These are phyloP conservation scores for Polyommatus icarus DNA, from an alignment of 2,888 invertebrate species.

Conservation along the genomic window DNA sequence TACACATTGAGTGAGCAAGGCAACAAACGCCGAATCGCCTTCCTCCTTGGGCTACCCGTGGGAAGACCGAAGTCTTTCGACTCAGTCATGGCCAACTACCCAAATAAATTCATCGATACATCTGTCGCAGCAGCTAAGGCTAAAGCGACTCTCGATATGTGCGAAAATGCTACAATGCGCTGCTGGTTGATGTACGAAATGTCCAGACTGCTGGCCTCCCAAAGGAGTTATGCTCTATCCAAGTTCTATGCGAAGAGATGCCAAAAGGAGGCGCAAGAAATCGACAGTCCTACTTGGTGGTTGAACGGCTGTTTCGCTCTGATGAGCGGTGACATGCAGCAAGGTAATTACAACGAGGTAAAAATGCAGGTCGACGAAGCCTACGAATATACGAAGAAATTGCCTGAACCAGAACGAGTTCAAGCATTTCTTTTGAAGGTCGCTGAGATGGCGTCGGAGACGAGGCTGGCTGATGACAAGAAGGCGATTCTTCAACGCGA, in stretches of 20 bases:
- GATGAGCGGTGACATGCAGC: conserved; percentile 75
- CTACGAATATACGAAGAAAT: conserved; percentile 64
- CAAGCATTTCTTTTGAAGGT: conserved; percentile 68
- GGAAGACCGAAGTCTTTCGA: conserved; percentile 70
- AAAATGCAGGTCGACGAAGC: conserved; percentile 70
- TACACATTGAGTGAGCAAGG: conserved; percentile 71
- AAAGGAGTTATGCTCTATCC: conserved; percentile 71
- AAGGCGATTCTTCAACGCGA: conserved; percentile 65
- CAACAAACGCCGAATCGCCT: conserved; percentile 70
- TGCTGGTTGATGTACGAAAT: conserved; percentile 75
- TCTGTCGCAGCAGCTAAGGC: conserved; percentile 65
- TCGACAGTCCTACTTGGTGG: conserved; percentile 68
- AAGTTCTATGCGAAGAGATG: conserved; percentile 73
- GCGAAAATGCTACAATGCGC: conserved; percentile 71
- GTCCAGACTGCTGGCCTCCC: conserved; percentile 62
- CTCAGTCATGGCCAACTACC: conserved; percentile 73
- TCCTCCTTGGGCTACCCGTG: conserved; percentile 68
- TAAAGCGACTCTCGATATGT: conserved; percentile 62
- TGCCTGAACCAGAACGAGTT: conserved; percentile 65
- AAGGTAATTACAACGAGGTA: conserved; percentile 71
- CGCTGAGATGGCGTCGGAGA: conserved; percentile 62
- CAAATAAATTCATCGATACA: conserved; percentile 68
- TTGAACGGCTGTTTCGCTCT: conserved; percentile 67
- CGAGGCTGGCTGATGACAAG: conserved; percentile 62
- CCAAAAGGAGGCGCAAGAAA: conserved; percentile 66